phyloP scores from a whole-genome alignment of 2,888 invertebrate species.

The Cataglyphis altisquamis region DNA sequence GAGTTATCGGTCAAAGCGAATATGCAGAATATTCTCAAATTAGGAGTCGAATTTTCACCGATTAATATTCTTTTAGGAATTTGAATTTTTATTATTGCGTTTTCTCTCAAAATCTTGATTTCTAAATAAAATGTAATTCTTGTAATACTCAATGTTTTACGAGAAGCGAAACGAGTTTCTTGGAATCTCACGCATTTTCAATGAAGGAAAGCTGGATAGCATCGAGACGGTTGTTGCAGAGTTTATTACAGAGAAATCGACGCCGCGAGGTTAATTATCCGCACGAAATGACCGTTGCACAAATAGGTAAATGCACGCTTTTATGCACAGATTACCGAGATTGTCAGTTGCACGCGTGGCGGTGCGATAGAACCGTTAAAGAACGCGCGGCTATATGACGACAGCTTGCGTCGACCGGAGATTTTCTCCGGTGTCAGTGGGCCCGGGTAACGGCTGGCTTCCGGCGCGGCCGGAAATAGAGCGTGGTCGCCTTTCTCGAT shows the following conservation, averaged over 20 bases:
- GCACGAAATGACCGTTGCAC: conserved; percentile 22
- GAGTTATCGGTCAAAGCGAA: background rate
- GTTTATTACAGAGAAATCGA: background rate
- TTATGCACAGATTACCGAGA: conserved; percentile 38
- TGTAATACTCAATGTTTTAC: background rate
- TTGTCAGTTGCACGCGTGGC: conserved; percentile 43
- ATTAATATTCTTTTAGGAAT: background rate
- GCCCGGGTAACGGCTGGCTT: conserved; percentile 51
- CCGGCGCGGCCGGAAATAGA: conserved; percentile 51
- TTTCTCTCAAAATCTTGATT: background rate
- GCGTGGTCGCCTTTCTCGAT: conserved; percentile 36
- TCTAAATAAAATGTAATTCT: background rate
- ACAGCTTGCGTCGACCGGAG: conserved; percentile 52
- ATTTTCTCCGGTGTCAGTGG: conserved; percentile 54
- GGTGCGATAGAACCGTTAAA: conserved; percentile 6
- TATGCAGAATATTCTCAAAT: background rate
- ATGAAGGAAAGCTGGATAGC: background rate
- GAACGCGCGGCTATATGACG: conserved; percentile 29
- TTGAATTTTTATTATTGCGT: background rate
- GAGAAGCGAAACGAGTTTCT: background rate
- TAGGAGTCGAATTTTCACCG: background rate
- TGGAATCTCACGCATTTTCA: background rate
- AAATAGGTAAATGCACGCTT: conserved; percentile 44
- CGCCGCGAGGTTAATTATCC: conserved; percentile 30
- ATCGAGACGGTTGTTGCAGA: conserved; percentile 7